Conservation (phyloP, 2,797 vertebrate species). For the Gallirallus australis region DNA sequence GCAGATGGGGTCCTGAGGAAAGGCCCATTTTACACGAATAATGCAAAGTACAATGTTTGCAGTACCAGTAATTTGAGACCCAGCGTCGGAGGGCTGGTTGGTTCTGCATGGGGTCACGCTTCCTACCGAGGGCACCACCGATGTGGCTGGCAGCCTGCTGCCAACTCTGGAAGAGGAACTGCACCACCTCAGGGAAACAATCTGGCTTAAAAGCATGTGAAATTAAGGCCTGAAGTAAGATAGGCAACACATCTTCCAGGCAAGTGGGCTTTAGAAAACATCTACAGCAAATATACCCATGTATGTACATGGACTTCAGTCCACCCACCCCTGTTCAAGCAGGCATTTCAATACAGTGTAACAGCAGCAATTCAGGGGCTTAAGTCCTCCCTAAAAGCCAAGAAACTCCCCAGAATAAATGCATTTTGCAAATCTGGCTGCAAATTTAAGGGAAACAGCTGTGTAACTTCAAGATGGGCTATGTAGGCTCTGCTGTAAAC, state of each 20-base stretch:
- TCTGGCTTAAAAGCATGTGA: neutral
- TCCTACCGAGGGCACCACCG: neutral
- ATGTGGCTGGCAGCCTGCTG: neutral
- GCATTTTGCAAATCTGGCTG: constrained; percentile 8
- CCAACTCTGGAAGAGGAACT: neutral
- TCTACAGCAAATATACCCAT: neutral
- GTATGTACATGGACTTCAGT: neutral
- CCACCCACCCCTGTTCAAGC: neutral
- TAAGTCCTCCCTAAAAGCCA: neutral
- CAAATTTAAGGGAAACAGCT: neutral
- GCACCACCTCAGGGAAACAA: neutral
- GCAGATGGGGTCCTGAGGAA: neutral
- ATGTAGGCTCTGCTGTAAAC: neutral
- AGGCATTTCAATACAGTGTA: neutral
- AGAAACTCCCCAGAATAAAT: neutral
- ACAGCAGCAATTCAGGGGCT: neutral
- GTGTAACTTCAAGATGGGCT: neutral
- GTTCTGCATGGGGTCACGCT: neutral
- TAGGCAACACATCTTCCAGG: neutral
- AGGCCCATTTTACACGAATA: neutral
- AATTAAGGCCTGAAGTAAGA: neutral
- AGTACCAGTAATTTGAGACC: neutral
- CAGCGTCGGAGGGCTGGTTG: neutral
- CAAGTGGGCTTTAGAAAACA: neutral
- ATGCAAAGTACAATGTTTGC: neutral